Conservation (phyloP, 2,113 vertebrate genomes). For the Bufo bufo region DNA sequence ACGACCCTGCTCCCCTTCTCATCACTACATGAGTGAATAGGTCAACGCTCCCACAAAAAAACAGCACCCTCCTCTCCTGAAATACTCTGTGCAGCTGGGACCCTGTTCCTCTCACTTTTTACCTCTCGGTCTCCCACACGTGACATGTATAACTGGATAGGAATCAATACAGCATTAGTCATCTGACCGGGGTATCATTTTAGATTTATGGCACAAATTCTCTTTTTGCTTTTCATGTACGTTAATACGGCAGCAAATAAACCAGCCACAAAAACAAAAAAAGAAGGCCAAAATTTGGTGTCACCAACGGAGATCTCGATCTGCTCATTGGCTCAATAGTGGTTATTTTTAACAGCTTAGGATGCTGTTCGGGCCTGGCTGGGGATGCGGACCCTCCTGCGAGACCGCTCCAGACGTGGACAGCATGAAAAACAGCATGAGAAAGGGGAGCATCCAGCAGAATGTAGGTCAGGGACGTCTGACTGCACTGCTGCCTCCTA, state of each 20-base stretch:
- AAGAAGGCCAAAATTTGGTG: not conserved
- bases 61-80: not conserved
- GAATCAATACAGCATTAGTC: not conserved
- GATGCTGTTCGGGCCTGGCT: not conserved
- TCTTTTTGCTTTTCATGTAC: not conserved
- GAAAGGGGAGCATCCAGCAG: not conserved
- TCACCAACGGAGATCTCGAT: not conserved
- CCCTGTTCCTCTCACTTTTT: not conserved
- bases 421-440: not conserved
- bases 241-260: not conserved
- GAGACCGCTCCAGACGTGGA: not conserved
- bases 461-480: constrained; percentile 18
- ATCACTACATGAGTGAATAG: too few species aligned
- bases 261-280: not conserved
- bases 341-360: not conserved
- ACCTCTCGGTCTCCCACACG: not conserved
- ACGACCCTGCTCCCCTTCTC: too few species aligned
- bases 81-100: not conserved
- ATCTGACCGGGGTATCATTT: not conserved
- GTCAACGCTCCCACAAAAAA: not conserved
- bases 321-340: not conserved
- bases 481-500: not conserved
- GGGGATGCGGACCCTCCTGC: not conserved
- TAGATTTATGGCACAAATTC: not conserved
- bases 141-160: not conserved